Conservation (phyloP, 2,888 invertebrate genomes). For the Clanis bilineata region DNA sequence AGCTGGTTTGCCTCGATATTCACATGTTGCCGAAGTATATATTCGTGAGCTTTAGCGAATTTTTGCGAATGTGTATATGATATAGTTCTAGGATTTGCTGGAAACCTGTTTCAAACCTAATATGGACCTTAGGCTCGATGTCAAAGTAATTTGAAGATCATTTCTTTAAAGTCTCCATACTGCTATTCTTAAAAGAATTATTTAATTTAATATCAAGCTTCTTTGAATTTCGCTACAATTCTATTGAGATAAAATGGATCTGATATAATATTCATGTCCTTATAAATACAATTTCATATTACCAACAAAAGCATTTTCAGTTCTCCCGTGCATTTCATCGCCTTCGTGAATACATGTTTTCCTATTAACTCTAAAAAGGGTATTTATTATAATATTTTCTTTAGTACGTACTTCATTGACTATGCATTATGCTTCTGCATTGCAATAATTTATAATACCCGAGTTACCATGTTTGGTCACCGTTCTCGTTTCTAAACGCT, state of each 20-base stretch:
- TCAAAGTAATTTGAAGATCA: too few relatives aligned
- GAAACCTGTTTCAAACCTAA: too few relatives aligned
- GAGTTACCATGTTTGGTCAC: slow-evolving; percentile 58
- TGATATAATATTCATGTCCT: background rate
- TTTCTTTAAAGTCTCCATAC: background rate
- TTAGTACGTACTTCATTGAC: slow-evolving; percentile 40
- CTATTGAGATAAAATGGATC: background rate
- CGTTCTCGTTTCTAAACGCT: slow-evolving; percentile 50
- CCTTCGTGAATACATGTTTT: slow-evolving; percentile 10
- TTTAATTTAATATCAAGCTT: background rate
- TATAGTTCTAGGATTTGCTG: too few relatives aligned
- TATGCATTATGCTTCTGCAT: slow-evolving; percentile 44
- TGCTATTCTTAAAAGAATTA: background rate
- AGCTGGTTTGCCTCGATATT: too few relatives aligned
- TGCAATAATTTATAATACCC: slow-evolving; percentile 61
- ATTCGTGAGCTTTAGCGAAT: too few relatives aligned
- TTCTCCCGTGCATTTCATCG: background rate
- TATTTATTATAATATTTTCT: slow-evolving; percentile 16
- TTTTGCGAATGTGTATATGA: too few relatives aligned
- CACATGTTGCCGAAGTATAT: too few relatives aligned
- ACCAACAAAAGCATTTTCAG: background rate
- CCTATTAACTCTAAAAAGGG: slow-evolving; percentile 15
- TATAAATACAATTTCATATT: background rate
- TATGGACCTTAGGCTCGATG: too few relatives aligned
- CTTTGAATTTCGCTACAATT: background rate